These are phyloP conservation scores for Drosophila athabasca DNA, from an alignment of 1,140 invertebrate genomes.

Conservation along the genomic window DNA sequence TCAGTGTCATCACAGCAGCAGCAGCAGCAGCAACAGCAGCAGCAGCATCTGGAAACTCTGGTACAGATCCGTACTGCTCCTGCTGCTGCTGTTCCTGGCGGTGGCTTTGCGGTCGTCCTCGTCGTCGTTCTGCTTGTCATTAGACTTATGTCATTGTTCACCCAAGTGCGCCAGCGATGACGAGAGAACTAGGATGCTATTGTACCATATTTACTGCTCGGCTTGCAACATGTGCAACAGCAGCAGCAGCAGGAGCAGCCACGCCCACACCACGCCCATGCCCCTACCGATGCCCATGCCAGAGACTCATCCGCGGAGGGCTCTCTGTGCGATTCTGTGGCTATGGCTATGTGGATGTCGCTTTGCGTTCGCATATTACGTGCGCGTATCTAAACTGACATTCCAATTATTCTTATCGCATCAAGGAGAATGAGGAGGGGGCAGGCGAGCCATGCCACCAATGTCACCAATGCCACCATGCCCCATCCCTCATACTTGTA, in stretches of 20 bases:
- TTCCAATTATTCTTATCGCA: slow-evolving; percentile 76
- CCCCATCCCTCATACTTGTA: not conserved
- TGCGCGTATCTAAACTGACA: slow-evolving; percentile 72
- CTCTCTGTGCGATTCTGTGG: slow-evolving; percentile 3
- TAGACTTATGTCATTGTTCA: slow-evolving; percentile 73
- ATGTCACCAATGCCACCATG: slow-evolving; percentile 1
- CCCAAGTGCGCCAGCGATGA: slow-evolving; percentile 60
- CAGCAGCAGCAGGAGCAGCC: slow-evolving; percentile 1
- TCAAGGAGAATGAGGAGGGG: slow-evolving; percentile 22
- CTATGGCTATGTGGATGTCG: slow-evolving; percentile 45
- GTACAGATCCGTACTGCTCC: slow-evolving; percentile 1
- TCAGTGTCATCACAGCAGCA: slow-evolving; percentile 62
- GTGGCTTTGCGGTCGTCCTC: slow-evolving; percentile 47
- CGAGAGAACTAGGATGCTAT: slow-evolving; percentile 38
- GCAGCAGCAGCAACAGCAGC: not conserved
- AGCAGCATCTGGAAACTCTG: slow-evolving; percentile 11
- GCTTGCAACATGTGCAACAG: slow-evolving; percentile 46
- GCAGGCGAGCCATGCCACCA: slow-evolving; percentile 1
- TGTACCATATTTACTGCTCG: slow-evolving; percentile 50
- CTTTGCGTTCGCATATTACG: slow-evolving; percentile 64
- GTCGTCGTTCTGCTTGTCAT: slow-evolving; percentile 66
- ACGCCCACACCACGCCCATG: slow-evolving; percentile 34
- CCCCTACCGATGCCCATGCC: slow-evolving; percentile 8
- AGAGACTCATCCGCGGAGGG: not conserved
- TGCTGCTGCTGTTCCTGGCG: slow-evolving; percentile 17